Evolutionary conservation across 2,797 vertebrate species (phyloP).

Genomic region (Syngnathus acus): DNA sequence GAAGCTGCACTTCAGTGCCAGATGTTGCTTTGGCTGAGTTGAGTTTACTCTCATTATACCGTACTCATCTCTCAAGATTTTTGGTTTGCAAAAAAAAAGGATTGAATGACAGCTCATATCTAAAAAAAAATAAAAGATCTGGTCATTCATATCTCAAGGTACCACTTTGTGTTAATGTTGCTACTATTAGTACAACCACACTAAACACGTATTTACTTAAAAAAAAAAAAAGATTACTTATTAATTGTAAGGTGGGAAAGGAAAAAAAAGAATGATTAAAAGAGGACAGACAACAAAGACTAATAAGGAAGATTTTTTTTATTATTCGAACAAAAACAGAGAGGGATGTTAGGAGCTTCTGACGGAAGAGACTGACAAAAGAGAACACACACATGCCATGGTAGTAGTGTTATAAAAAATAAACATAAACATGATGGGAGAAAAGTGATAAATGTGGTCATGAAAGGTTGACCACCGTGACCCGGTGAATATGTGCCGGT

Average conservation of each 20-base stretch:
- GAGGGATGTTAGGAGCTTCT: neutral
- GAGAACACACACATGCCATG: slow-evolving; percentile 18
- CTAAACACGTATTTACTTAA: too few species aligned
- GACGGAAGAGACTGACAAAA: slow-evolving; percentile 16
- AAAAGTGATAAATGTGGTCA: neutral
- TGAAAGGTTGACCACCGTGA: slow-evolving; percentile 22
- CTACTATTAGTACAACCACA: too few species aligned
- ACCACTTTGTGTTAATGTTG: too few species aligned
- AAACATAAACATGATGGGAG: neutral
- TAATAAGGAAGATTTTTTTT: slow-evolving; percentile 35
- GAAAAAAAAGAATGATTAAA: slow-evolving; percentile 24
- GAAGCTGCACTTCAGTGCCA: slow-evolving; percentile 68
- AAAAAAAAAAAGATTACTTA: too few species aligned
- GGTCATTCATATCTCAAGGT: too few species aligned
- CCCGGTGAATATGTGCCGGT: slow-evolving; percentile 2
- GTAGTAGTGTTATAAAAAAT: neutral
- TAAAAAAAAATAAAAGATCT: too few species aligned
- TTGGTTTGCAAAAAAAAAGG: too few species aligned
- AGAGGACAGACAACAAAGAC: slow-evolving; percentile 39
- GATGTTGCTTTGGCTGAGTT: slow-evolving; percentile 34
- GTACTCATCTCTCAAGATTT: too few species aligned
- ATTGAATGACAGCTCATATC: too few species aligned
- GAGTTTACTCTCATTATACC: too few species aligned
- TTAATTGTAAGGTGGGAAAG: slow-evolving; percentile 2
- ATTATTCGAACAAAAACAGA: slow-evolving; percentile 29